Evolutionary conservation across 2,888 invertebrate genomes (phyloP), one percentile per base, ranked within the genome.

Genomic region (Drosophila siamana): DNA sequence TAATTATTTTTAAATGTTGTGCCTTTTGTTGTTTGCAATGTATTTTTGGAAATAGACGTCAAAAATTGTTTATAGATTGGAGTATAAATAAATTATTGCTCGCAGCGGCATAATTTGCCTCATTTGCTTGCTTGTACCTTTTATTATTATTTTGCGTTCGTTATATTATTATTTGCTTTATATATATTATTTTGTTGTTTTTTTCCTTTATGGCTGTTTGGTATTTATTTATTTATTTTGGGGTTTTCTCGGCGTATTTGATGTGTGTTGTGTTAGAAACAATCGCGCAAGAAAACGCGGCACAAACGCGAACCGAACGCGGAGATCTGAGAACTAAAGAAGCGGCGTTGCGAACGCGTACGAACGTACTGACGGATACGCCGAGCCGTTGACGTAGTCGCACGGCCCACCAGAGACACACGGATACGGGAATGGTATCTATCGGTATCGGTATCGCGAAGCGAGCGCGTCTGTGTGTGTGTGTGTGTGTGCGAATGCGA

Each of bases 341-440:
- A 55, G 55, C 89, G 88, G 87, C 87, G 88, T 63, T 88, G 83
- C 83, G 84, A 77, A 88, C 83, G 83, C 83, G 88, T 88, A 84
- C 83, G 85, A 88, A 86, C 88, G 88, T 88, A 84, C 83, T 84
- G 83, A 84, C 88, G 88, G 86, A 83, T 68, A 86, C 84, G 84
- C 60, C 19, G 64, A 63, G 70, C 54, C 74, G 84, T 88, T 86
- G 88, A 83, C 82, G 88, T 86, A 84, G 88, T 88, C 86, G 78
- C 69, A 70, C 82, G 82, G 72, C 69, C 65, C 70, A 69, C 76
- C 76, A 68, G 47, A 68, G 59, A 56, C 78, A 62, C 64, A 60
- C 52, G 24, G 36, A 64, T 26, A 61, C 47, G 47, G 46, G 40
- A 26, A 62, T 74, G 56, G 67, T 73, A 70, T 70, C 78, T 75